Evolutionary conservation across 2,888 invertebrate genomes (phyloP).

Genomic region (Synergus itoensis): DNA sequence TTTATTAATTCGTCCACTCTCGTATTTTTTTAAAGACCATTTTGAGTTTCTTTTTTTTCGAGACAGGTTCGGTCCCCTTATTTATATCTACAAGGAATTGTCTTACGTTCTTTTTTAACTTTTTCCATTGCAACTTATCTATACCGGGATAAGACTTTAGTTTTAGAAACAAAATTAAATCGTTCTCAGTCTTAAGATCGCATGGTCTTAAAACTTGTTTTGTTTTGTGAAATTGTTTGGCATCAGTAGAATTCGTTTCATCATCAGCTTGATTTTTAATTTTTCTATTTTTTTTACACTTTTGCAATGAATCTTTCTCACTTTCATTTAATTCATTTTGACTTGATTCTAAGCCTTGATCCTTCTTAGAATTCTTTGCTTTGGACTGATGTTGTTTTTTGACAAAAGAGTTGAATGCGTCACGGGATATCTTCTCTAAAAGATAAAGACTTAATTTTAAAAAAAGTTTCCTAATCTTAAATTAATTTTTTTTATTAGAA

Average conservation of each 20-base stretch:
- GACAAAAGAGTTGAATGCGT: background rate
- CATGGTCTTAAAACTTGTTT: slow-evolving; percentile 68
- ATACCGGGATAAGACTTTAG: slow-evolving; percentile 68
- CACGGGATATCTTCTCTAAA: slow-evolving; percentile 11
- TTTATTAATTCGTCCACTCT: slow-evolving; percentile 55
- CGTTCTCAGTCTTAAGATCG: slow-evolving; percentile 59
- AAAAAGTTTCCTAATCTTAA: background rate
- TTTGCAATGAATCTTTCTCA: slow-evolving; percentile 28
- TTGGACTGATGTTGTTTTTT: slow-evolving; percentile 9
- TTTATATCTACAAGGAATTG: slow-evolving; percentile 71
- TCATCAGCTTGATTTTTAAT: slow-evolving; percentile 32
- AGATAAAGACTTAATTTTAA: background rate
- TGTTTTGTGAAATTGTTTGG: slow-evolving; percentile 27
- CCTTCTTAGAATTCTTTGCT: slow-evolving; percentile 6
- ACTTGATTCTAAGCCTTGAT: background rate
- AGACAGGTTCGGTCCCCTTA: slow-evolving; percentile 49
- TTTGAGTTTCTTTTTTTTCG: slow-evolving; percentile 54
- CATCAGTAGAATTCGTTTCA: slow-evolving; percentile 31
- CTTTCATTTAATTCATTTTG: slow-evolving; percentile 6
- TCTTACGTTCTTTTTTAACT: slow-evolving; percentile 76
- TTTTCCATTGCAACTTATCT: slow-evolving; percentile 81
- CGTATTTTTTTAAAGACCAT: slow-evolving; percentile 58
- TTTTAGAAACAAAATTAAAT: slow-evolving; percentile 58
- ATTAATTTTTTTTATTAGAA: background rate
- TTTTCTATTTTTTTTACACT: slow-evolving; percentile 5